Evolutionary conservation across 2,797 vertebrate species (phyloP).

Genomic region (Apogon talboti): DNA sequence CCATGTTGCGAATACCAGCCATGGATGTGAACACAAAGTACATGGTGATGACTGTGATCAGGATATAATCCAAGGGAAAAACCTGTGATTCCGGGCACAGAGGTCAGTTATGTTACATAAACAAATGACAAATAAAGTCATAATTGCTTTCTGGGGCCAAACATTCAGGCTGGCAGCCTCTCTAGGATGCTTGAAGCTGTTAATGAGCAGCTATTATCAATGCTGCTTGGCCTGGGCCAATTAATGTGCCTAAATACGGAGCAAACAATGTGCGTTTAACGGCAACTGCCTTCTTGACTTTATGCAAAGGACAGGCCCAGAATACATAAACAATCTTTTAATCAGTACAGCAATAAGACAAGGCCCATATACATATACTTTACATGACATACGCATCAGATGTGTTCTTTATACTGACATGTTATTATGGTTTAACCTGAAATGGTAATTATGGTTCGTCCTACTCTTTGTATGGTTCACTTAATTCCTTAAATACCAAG

Average conservation of each 20-base stretch:
- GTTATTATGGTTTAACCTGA: constrained; percentile 18
- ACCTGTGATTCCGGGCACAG: constrained; percentile 82
- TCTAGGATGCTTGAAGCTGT: constrained; percentile 10
- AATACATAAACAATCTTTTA: too few relatives aligned
- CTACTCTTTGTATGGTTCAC: neutral
- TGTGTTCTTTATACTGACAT: constrained; percentile 7
- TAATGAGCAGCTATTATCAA: constrained; percentile 22
- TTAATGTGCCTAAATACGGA: constrained; percentile 17
- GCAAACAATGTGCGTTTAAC: constrained; percentile 16
- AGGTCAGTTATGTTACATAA: constrained; percentile 28
- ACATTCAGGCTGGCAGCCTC: constrained; percentile 11
- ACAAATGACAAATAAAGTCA: constrained; percentile 4
- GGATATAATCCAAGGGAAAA: constrained; percentile 96
- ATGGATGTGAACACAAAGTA: constrained; percentile 99
- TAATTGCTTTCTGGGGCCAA: constrained; percentile 22
- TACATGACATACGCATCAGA: neutral
- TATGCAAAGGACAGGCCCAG: neutral
- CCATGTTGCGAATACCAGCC: constrained; percentile 98
- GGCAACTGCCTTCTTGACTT: neutral
- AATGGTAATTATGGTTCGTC: constrained; percentile 10
- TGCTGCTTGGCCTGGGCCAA: constrained; percentile 22
- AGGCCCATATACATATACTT: too few relatives aligned
- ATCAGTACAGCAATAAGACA: too few relatives aligned
- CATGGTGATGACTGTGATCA: constrained; percentile 96
- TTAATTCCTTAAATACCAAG: constrained; percentile 58